These are phyloP conservation scores for Myotis planiceps DNA, from an alignment of 2,797 vertebrate genomes.

Conservation along the genomic window DNA sequence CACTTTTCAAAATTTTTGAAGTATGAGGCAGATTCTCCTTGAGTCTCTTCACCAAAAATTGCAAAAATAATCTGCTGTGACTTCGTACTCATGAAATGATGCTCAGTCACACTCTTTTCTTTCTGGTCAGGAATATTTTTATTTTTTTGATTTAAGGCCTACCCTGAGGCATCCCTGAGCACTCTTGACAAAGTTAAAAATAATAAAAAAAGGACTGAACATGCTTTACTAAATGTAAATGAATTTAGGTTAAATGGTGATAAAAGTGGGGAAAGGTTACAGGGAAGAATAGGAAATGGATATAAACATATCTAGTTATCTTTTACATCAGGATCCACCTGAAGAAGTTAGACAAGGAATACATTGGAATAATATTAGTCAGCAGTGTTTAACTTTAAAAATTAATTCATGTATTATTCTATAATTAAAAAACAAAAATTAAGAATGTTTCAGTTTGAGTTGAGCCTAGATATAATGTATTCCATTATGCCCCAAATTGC, in stretches of 20 bases:
- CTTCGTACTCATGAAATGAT: conserved; percentile 16
- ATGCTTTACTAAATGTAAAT: background rate
- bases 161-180: background rate
- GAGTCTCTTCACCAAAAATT: conserved; percentile 19
- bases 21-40: background rate
- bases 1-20: conserved; percentile 39
- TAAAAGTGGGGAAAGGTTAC: background rate
- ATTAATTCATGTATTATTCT: background rate
- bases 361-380: background rate
- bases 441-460: background rate
- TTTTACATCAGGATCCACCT: background rate
- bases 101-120: background rate
- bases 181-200: background rate
- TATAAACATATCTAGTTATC: background rate
- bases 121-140: conserved; percentile 18
- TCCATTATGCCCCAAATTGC: background rate
- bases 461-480: background rate
- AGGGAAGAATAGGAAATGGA: background rate
- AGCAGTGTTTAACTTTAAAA: background rate
- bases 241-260: background rate
- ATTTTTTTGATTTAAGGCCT: background rate
- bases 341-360: background rate
- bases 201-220: background rate
- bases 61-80: conserved; percentile 24
- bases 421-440: background rate